phyloP scores from a whole-genome alignment of 2,797 vertebrate species.

The Chanos chanos region DNA sequence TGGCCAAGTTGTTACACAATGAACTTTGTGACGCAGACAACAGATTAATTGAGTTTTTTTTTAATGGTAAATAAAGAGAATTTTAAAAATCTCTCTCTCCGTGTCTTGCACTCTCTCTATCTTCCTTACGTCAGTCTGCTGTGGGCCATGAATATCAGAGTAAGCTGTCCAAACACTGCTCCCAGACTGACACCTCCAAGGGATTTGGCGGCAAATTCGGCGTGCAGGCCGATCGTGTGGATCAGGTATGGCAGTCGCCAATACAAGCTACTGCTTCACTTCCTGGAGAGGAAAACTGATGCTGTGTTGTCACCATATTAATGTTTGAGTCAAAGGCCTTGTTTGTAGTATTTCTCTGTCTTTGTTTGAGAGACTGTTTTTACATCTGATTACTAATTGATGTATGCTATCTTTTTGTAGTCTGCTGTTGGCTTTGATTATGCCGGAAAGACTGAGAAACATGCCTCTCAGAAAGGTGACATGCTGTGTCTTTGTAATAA shows the following conservation, averaged over 20 bases:
- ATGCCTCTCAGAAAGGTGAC: conserved; percentile 94
- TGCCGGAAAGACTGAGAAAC: conserved; percentile 92
- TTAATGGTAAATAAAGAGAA: background rate
- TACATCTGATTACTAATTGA: background rate
- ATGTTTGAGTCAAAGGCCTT: too few species aligned
- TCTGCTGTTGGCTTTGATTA: conserved; percentile 96
- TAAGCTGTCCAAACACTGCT: conserved; percentile 89
- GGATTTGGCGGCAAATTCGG: conserved; percentile 96
- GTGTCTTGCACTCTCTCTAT: background rate
- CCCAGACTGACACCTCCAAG: conserved; percentile 87
- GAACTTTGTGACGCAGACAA: too few species aligned
- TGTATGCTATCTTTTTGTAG: conserved; percentile 64
- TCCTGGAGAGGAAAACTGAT: too few species aligned
- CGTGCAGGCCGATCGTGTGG: conserved; percentile 87
- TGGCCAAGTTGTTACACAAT: too few species aligned
- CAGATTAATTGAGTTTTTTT: too few species aligned
- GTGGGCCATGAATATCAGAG: conserved; percentile 94
- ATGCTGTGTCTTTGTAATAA: background rate
- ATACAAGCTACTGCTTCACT: too few species aligned
- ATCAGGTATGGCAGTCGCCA: conserved; percentile 89
- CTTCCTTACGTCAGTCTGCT: conserved; percentile 73
- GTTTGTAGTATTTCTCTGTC: too few species aligned
- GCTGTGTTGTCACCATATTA: too few species aligned
- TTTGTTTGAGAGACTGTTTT: background rate
- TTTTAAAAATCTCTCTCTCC: background rate